These are phyloP conservation scores for Tolmerus cingulatus DNA, from an alignment of 2,888 invertebrate species.

Conservation along the genomic window DNA sequence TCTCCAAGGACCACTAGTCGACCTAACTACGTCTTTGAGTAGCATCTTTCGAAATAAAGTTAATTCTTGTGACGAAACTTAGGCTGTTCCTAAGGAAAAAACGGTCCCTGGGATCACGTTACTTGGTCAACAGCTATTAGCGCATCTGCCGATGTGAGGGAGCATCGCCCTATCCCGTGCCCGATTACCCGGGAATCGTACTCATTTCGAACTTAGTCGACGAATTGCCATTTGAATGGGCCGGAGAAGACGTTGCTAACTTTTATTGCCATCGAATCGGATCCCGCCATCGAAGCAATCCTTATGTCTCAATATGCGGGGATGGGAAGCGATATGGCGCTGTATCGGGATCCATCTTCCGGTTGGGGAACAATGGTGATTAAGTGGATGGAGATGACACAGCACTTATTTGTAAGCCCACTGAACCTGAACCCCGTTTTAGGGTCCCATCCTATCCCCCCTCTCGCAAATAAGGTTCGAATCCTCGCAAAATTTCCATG, in stretches of 20 bases:
- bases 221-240: background rate
- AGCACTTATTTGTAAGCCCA: constrained; percentile 34
- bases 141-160: background rate
- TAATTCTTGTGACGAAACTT: background rate
- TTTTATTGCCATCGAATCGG: constrained; percentile 5
- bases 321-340: background rate
- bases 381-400: constrained; percentile 36
- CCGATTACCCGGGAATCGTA: background rate
- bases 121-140: background rate
- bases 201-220: background rate
- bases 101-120: background rate
- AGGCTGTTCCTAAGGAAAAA: background rate
- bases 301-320: background rate
- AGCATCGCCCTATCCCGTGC: background rate
- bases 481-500: constrained; percentile 17
- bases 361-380: constrained; percentile 20
- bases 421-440: constrained; percentile 27
- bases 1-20: background rate
- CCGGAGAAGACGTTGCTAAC: constrained; percentile 14
- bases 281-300: constrained; percentile 7
- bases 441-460: background rate
- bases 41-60: background rate
- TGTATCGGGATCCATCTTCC: constrained; percentile 18
- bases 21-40: background rate
- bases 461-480: background rate